phyloP scores from a whole-genome alignment of 2,113 vertebrate genomes.

The Pseudolaguvia tuberculata region DNA sequence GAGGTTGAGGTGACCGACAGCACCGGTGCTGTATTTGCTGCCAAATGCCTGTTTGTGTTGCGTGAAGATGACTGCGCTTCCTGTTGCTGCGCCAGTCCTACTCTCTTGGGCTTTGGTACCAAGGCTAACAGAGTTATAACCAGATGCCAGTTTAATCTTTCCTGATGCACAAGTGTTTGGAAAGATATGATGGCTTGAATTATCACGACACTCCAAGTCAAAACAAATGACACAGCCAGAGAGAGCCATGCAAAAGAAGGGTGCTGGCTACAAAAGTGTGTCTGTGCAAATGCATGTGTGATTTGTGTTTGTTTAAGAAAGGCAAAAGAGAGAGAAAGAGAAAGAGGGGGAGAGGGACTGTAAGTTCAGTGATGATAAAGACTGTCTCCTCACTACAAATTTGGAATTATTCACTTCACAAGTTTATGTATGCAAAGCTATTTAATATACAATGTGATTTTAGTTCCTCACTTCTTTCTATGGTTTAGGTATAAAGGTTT shows the following conservation, averaged over 20 bases:
- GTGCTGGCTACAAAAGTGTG: conserved; percentile 18
- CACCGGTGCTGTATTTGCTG: not conserved
- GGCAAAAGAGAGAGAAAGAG: not conserved
- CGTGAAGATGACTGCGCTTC: conserved; percentile 20
- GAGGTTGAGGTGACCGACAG: not conserved
- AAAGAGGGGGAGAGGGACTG: not conserved
- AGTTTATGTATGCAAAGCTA: not conserved
- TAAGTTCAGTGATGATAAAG: conserved; percentile 1
- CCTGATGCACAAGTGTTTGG: conserved; percentile 39
- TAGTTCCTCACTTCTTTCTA: too few relatives aligned
- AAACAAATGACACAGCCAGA: conserved; percentile 52
- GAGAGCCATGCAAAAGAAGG: conserved; percentile 61
- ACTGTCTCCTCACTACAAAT: too few relatives aligned
- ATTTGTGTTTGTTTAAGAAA: conserved; percentile 7
- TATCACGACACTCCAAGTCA: conserved; percentile 56
- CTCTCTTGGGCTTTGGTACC: conserved; percentile 34
- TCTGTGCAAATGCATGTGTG: not conserved
- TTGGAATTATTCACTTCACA: not conserved
- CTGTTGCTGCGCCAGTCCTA: conserved; percentile 12
- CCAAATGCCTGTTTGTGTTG: not conserved
- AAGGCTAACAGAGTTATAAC: conserved; percentile 40
- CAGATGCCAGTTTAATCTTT: conserved; percentile 52
- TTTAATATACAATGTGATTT: too few relatives aligned
- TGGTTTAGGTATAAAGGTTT: too few relatives aligned
- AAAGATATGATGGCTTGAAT: conserved; percentile 57